Conservation (phyloP, 1,140 invertebrate species). For the Anoplolepis gracilipes region DNA sequence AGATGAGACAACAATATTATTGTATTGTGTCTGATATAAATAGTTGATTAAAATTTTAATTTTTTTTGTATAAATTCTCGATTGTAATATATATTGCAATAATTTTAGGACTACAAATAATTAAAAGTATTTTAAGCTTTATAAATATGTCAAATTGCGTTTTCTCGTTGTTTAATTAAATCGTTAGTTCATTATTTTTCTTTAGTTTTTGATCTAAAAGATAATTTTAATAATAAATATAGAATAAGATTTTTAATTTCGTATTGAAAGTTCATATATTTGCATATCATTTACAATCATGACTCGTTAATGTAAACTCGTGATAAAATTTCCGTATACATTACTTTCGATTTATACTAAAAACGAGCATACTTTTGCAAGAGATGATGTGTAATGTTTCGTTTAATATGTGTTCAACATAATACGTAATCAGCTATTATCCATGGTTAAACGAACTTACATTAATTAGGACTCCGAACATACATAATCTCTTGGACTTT, state of each 20-base stretch:
- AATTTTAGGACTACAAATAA: neutral
- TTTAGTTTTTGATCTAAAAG: neutral
- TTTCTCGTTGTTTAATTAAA: neutral
- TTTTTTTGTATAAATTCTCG: too few relatives aligned
- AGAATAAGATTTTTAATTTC: neutral
- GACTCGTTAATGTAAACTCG: neutral
- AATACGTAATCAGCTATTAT: neutral
- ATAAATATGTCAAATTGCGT: neutral
- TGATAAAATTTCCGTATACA: conserved; percentile 12
- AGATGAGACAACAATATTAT: too few relatives aligned
- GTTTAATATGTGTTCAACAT: neutral
- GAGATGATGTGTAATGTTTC: neutral
- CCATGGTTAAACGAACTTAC: neutral
- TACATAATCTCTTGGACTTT: neutral
- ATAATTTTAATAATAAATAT: neutral
- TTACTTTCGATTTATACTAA: conserved; percentile 7
- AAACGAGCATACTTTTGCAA: neutral
- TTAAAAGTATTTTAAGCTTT: neutral
- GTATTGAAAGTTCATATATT: neutral
- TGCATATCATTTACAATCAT: neutral
- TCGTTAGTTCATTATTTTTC: neutral
- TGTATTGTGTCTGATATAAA: too few relatives aligned
- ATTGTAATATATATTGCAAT: too few relatives aligned
- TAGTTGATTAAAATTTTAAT: too few relatives aligned
- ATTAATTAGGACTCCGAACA: neutral